Percentiles rank a stretch among this genome's conserved stretches.
phyloP scores from a whole-genome alignment of 1,140 invertebrate genomes.

The Brachionus angularis region DNA sequence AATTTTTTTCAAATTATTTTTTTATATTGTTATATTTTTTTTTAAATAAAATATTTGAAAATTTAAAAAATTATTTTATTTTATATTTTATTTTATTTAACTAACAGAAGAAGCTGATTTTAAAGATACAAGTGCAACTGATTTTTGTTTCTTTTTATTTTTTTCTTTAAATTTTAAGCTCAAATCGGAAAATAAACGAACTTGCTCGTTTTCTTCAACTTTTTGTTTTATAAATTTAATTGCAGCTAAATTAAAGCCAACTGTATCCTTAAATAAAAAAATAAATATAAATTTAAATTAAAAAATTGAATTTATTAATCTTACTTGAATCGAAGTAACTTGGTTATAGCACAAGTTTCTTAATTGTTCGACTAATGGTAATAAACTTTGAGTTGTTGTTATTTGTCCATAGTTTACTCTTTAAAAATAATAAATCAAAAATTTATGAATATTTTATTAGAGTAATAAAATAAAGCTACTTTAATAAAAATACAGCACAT shows the following conservation, averaged over 20 bases:
- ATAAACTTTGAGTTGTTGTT: conserved; percentile 65
- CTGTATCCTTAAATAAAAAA: conserved; percentile 66
- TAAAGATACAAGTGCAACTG: conserved; percentile 54
- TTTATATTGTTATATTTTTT: too few relatives aligned
- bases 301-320: conserved; percentile 34
- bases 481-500: conserved; percentile 73
- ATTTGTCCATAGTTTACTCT: conserved; percentile 79
- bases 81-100: neutral
- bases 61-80: neutral
- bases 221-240: conserved; percentile 71
- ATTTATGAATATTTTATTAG: conserved; percentile 1
- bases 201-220: conserved; percentile 73
- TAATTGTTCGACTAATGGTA: conserved; percentile 68
- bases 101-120: conserved; percentile 37
- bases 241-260: conserved; percentile 81
- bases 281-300: neutral
- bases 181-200: conserved; percentile 77
- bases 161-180: conserved; percentile 65
- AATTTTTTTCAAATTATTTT: too few relatives aligned
- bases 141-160: conserved; percentile 66
- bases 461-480: conserved; percentile 51
- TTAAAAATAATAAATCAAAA: conserved; percentile 41
- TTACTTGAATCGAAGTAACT: conserved; percentile 66
- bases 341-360: conserved; percentile 62
- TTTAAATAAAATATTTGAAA: too few relatives aligned